Conservation (phyloP, 2,113 vertebrate genomes). For the Butorides virescens region DNA sequence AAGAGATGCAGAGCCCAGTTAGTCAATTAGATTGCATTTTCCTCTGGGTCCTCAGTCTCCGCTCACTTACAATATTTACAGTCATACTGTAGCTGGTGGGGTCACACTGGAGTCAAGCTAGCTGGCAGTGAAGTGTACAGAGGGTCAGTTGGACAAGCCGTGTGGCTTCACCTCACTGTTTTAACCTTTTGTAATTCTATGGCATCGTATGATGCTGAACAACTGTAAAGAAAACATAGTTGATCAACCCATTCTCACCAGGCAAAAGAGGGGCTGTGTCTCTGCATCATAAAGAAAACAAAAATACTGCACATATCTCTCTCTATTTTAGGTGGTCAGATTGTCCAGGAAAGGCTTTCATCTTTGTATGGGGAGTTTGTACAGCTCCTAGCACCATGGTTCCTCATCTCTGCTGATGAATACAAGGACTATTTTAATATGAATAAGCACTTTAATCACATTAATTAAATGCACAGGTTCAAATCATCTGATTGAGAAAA, state of each 20-base stretch:
- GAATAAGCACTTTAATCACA: background rate
- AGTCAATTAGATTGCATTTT: background rate
- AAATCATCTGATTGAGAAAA: background rate
- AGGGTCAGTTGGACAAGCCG: background rate
- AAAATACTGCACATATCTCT: background rate
- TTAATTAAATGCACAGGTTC: background rate
- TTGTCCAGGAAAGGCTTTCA: background rate
- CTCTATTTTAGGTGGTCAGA: background rate
- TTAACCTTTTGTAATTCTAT: background rate
- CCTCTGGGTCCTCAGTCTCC: background rate
- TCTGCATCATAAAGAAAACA: background rate
- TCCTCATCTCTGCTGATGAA: background rate
- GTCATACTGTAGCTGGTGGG: background rate
- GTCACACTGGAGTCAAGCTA: background rate
- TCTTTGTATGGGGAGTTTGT: background rate
- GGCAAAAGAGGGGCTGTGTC: background rate
- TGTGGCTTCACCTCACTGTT: background rate
- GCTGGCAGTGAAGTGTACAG: background rate
- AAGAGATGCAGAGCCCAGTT: background rate
- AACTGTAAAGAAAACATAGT: background rate
- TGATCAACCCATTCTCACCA: background rate
- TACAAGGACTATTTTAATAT: background rate
- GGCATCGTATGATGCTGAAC: background rate
- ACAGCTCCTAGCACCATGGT: background rate
- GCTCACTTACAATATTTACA: background rate